Percentiles rank a stretch among this genome's conserved stretches.
phyloP scores from a whole-genome alignment of 2,888 invertebrate genomes.

The Macaria liturata region DNA sequence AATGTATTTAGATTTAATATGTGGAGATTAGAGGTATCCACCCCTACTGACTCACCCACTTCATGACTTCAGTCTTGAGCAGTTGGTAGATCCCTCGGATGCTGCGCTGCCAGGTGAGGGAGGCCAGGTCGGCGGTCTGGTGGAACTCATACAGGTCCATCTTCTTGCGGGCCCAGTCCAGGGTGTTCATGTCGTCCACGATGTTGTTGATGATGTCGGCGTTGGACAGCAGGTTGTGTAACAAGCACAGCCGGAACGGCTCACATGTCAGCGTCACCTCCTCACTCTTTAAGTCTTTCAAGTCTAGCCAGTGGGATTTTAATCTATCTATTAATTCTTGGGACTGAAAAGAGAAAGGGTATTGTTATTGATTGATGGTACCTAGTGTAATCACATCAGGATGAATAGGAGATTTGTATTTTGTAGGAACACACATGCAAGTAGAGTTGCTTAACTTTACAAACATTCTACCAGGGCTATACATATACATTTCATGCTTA shows the following conservation, averaged over 20 bases:
- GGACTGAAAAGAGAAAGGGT: conserved; percentile 46
- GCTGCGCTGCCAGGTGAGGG: conserved; percentile 78
- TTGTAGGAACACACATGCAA: no score
- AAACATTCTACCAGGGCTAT: no score
- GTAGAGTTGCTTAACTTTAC: no score
- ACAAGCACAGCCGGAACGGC: conserved; percentile 87
- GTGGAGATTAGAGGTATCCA: no score
- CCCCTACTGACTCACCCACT: conserved; percentile 86
- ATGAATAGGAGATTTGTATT: no score
- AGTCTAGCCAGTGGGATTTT: conserved; percentile 74
- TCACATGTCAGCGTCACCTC: conserved; percentile 81
- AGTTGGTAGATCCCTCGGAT: conserved; percentile 86
- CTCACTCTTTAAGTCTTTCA: conserved; percentile 57
- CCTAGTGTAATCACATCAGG: no score
- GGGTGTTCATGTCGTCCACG: conserved; percentile 86
- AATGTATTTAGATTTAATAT: no score
- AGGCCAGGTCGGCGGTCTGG: conserved; percentile 89
- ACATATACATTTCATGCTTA: no score
- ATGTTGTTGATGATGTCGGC: conserved; percentile 83
- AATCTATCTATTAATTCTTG: conserved; percentile 67
- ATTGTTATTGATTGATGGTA: no score
- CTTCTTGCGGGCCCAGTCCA: conserved; percentile 89
- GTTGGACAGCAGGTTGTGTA: conserved; percentile 85
- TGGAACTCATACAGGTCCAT: conserved; percentile 95
- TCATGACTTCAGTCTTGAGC: conserved; percentile 85